Conservation (phyloP, 2,797 vertebrate species). For the Hydrolagus colliei region DNA sequence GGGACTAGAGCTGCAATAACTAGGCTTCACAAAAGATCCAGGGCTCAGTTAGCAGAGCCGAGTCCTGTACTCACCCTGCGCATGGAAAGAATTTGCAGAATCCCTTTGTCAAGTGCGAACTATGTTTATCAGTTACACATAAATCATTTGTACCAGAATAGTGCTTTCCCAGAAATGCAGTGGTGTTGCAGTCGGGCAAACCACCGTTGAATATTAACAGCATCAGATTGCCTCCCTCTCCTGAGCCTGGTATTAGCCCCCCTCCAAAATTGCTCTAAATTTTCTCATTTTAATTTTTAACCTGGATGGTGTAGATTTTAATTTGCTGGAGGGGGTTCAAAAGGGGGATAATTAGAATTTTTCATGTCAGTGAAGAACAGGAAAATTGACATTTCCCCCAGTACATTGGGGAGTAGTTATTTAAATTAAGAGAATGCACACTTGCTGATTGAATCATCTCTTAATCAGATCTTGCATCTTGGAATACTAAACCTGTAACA, state of each 20-base stretch:
- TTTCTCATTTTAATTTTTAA: no score
- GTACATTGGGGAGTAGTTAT: no score
- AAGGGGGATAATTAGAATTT: no score
- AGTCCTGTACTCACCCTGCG: neutral
- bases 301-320: no score
- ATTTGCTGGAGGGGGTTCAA: no score
- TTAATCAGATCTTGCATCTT: neutral
- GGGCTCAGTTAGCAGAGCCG: no score
- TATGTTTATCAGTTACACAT: constrained; percentile 13
- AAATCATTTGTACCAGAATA: constrained; percentile 18
- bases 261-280: no score
- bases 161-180: neutral
- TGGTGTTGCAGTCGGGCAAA: neutral
- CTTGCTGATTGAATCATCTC: neutral
- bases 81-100: neutral
- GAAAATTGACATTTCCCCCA: no score
- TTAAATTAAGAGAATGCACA: neutral
- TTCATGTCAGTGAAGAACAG: no score
- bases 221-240: no score
- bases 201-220: neutral
- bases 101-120: neutral
- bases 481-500: neutral
- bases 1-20: constrained; percentile 10
- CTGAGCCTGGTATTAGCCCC: no score
- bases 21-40: neutral